Evolutionary conservation across 1,140 invertebrate species (phyloP).

Genomic region (Formica exsecta): DNA sequence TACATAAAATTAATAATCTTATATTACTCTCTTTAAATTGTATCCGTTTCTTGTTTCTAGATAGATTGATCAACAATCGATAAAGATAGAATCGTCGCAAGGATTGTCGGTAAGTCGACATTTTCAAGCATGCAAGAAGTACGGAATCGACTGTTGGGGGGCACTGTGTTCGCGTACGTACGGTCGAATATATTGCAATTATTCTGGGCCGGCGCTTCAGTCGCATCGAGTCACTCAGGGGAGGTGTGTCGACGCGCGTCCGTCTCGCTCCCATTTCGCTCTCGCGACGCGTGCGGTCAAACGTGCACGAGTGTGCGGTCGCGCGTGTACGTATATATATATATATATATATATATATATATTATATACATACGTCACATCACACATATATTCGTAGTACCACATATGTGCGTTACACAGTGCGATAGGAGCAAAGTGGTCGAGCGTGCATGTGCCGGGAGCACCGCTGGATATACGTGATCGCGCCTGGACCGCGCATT

Average conservation of each 20-base stretch:
- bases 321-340: slow-evolving; percentile 42
- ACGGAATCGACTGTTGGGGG: background rate
- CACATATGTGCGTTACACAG: slow-evolving; percentile 65
- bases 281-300: slow-evolving; percentile 30
- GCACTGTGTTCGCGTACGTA: background rate
- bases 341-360: no score
- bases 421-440: slow-evolving; percentile 65
- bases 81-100: no score
- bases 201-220: slow-evolving; percentile 62
- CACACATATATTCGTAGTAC: background rate
- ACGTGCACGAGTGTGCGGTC: slow-evolving; percentile 63
- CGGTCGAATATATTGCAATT: background rate
- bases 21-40: no score
- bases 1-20: no score
- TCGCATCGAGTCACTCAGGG: slow-evolving; percentile 75
- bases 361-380: background rate
- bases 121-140: no score
- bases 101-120: no score
- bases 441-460: slow-evolving; percentile 68
- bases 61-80: no score
- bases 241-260: slow-evolving; percentile 56
- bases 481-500: slow-evolving; percentile 54
- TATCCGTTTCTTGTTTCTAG: no score
- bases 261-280: slow-evolving; percentile 29
- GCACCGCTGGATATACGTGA: slow-evolving; percentile 61